Evolutionary conservation across 2,797 vertebrate species (phyloP).

Genomic region (Coregonus sp.): DNA sequence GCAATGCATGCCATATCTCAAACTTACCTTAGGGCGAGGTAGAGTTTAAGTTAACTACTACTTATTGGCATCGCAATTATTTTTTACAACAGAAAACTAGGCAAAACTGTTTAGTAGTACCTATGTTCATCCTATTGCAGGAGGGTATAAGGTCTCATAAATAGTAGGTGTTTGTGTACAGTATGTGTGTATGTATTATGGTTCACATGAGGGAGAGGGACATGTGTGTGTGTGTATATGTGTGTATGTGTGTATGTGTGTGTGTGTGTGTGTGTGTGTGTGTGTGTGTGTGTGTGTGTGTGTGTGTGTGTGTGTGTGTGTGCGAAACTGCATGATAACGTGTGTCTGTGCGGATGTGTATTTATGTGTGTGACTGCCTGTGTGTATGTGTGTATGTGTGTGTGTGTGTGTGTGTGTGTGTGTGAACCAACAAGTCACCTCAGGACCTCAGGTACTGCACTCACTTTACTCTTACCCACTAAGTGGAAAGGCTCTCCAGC

Average conservation of each 20-base stretch:
- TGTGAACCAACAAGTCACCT: conserved; percentile 11
- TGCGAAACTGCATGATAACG: too few relatives aligned
- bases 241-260: too few relatives aligned
- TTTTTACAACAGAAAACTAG: neutral
- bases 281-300: too few relatives aligned
- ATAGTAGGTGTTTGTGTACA: conserved; percentile 35
- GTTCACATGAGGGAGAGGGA: too few relatives aligned
- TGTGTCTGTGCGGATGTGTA: too few relatives aligned
- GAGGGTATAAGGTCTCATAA: conserved; percentile 1
- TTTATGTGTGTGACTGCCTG: too few relatives aligned
- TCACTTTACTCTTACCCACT: neutral
- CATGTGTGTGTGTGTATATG: neutral
- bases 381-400: conserved; percentile 14
- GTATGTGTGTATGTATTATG: too few relatives aligned
- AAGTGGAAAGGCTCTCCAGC: conserved; percentile 37
- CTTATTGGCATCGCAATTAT: conserved; percentile 15
- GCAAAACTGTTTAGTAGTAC: neutral
- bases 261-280: too few relatives aligned
- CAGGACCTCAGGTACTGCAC: conserved; percentile 1
- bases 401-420: conserved; percentile 22
- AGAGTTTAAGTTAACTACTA: conserved; percentile 16
- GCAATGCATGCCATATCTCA: conserved; percentile 13
- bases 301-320: too few relatives aligned
- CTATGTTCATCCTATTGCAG: neutral
- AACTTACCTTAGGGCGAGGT: conserved; percentile 13